These are phyloP conservation scores for Drosophila subquinaria DNA, from an alignment of 2,888 invertebrate species.

Conservation along the genomic window DNA sequence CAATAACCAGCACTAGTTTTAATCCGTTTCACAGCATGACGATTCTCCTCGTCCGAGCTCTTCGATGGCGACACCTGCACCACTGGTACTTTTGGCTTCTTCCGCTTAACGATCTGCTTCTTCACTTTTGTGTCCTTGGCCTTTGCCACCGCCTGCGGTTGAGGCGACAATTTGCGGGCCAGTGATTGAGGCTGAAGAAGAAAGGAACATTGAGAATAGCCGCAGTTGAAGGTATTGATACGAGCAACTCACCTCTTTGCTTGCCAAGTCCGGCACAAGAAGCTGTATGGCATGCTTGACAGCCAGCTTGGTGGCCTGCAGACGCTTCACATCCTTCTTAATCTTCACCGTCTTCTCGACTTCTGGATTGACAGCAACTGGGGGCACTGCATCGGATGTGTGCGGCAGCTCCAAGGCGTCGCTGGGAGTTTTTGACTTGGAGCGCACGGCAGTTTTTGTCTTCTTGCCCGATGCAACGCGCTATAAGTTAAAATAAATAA, in stretches of 20 bases:
- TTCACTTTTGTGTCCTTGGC: slow-evolving; percentile 3
- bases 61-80: slow-evolving; percentile 43
- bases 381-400: neutral
- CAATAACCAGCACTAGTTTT: slow-evolving; percentile 71
- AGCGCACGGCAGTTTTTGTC: slow-evolving; percentile 4
- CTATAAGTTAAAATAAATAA: slow-evolving; percentile 43
- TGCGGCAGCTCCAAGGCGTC: neutral
- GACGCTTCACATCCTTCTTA: slow-evolving; percentile 64
- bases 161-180: slow-evolving; percentile 55
- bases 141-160: slow-evolving; percentile 22
- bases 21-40: slow-evolving; percentile 25
- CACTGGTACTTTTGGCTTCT: neutral
- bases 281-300: slow-evolving; percentile 49
- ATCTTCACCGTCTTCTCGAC: neutral
- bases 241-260: slow-evolving; percentile 32
- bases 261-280: slow-evolving; percentile 24
- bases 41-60: slow-evolving; percentile 64
- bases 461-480: slow-evolving; percentile 42
- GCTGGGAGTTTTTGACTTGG: neutral
- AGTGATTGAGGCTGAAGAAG: slow-evolving; percentile 47
- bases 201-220: too few relatives aligned
- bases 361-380: neutral
- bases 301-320: slow-evolving; percentile 56
- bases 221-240: neutral
- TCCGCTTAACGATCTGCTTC: neutral